A percentile compares a stretch with the other conserved stretches of the same genome.
Evolutionary conservation across 2,113 vertebrate genomes (phyloP).

Genomic region (Stegastes partitus): DNA sequence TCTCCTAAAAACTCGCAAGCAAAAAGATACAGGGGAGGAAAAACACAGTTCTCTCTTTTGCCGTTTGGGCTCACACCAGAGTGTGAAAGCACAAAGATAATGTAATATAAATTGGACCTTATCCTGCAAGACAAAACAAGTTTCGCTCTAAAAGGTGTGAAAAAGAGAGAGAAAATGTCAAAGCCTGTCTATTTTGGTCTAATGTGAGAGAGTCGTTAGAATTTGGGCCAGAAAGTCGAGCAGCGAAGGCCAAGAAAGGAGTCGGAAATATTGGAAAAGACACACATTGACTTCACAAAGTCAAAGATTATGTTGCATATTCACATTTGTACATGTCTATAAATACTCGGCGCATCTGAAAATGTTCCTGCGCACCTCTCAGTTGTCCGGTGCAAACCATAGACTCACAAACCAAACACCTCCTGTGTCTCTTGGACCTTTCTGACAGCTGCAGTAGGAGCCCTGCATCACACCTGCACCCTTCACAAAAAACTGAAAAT

Average conservation of each 20-base stretch:
- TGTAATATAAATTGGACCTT: slow-evolving; percentile 39
- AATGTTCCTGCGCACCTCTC: slow-evolving; percentile 37
- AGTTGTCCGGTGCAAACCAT: slow-evolving; percentile 8
- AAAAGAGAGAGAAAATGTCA: slow-evolving; percentile 26
- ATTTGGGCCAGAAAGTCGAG: slow-evolving; percentile 48
- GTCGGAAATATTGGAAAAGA: slow-evolving; percentile 28
- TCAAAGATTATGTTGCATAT: slow-evolving; percentile 60
- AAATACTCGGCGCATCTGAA: slow-evolving; percentile 42
- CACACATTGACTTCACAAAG: slow-evolving; percentile 31
- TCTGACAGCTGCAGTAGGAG: slow-evolving; percentile 42
- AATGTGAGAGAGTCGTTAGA: slow-evolving; percentile 54
- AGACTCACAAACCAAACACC: slow-evolving; percentile 31
- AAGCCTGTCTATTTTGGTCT: slow-evolving; percentile 55
- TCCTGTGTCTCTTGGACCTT: slow-evolving; percentile 14
- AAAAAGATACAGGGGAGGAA: slow-evolving; percentile 39
- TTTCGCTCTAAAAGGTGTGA: slow-evolving; percentile 52
- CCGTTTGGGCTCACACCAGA: slow-evolving; percentile 38
- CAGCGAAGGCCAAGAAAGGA: slow-evolving; percentile 43
- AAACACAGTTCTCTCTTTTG: slow-evolving; percentile 44
- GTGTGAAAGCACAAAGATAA: slow-evolving; percentile 51
- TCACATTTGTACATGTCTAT: slow-evolving; percentile 63
- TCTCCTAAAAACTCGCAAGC: slow-evolving; percentile 49
- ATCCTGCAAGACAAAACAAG: slow-evolving; percentile 50
- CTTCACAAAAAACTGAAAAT: slow-evolving; percentile 67
- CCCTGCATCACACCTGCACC: slow-evolving; percentile 53